Conservation (phyloP, 2,888 invertebrate species). For the Ichneumoninae sp. region DNA sequence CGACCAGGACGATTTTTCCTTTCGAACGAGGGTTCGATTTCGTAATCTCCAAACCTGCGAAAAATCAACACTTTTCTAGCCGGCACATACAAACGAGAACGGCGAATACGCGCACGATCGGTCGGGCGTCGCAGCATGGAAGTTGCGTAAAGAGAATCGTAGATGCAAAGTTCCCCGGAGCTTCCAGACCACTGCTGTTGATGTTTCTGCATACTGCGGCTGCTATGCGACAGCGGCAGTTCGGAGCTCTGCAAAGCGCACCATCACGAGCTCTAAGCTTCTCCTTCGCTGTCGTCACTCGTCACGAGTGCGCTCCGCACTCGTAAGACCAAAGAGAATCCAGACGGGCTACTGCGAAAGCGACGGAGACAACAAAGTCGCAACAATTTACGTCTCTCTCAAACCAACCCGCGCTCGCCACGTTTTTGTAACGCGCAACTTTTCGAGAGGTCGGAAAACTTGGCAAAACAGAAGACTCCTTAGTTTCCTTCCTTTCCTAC, state of each 20-base stretch:
- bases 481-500: constrained; percentile 1
- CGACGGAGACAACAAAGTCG: constrained; percentile 15
- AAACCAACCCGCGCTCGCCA: background rate
- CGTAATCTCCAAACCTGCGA: background rate
- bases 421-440: constrained; percentile 15
- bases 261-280: constrained; percentile 40
- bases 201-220: constrained; percentile 7
- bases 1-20: background rate
- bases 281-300: constrained; percentile 24
- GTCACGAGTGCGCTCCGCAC: constrained; percentile 11
- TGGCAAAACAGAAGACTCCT: constrained; percentile 14
- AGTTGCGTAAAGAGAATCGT: constrained; percentile 52
- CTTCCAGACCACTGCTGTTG: constrained; percentile 10
- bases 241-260: constrained; percentile 15
- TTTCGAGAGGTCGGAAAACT: constrained; percentile 17
- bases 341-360: constrained; percentile 16
- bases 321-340: constrained; percentile 44
- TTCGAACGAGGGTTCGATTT: background rate
- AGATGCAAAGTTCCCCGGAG: constrained; percentile 49
- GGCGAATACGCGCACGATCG: background rate
- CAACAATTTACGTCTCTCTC: constrained; percentile 25
- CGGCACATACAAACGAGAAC: constrained; percentile 26
- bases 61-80: too few relatives aligned
- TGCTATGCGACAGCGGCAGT: constrained; percentile 22
- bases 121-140: background rate